These are phyloP conservation scores for Sarcophaga variegata DNA, from an alignment of 2,888 invertebrate species.

Conservation along the genomic window DNA sequence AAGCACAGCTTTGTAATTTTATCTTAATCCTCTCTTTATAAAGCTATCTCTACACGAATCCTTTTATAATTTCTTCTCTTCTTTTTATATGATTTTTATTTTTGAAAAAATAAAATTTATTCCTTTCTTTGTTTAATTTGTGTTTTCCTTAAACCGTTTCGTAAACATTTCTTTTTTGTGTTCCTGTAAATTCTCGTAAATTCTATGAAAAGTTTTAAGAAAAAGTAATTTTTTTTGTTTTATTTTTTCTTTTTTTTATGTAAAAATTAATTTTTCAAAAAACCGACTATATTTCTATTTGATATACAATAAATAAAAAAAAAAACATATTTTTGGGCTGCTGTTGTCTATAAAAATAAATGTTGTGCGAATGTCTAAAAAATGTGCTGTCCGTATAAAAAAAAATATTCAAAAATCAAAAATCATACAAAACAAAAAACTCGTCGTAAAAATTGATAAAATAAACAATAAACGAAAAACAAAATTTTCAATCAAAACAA, in stretches of 20 bases:
- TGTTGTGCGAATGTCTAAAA: conserved; percentile 60
- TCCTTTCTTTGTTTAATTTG: conserved; percentile 16
- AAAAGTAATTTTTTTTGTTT: conserved; percentile 54
- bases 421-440: conserved; percentile 8
- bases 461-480: neutral
- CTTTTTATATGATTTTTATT: conserved; percentile 1
- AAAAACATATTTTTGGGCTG: conserved; percentile 58
- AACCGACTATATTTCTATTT: conserved; percentile 59
- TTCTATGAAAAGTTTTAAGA: conserved; percentile 34
- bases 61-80: conserved; percentile 16
- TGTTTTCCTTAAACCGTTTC: conserved; percentile 12
- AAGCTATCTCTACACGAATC: conserved; percentile 30
- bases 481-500: conserved; percentile 20
- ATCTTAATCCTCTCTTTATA: conserved; percentile 41
- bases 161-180: conserved; percentile 26
- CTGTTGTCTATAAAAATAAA: conserved; percentile 62
- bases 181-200: conserved; percentile 6
- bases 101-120: neutral
- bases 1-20: conserved; percentile 64
- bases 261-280: conserved; percentile 65
- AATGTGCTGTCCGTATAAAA: conserved; percentile 42
- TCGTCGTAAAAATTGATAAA: conserved; percentile 27
- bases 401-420: neutral
- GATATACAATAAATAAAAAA: conserved; percentile 20
- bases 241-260: conserved; percentile 66